Evolutionary conservation across 2,113 vertebrate species (phyloP).

Genomic region (Spea bombifrons): DNA sequence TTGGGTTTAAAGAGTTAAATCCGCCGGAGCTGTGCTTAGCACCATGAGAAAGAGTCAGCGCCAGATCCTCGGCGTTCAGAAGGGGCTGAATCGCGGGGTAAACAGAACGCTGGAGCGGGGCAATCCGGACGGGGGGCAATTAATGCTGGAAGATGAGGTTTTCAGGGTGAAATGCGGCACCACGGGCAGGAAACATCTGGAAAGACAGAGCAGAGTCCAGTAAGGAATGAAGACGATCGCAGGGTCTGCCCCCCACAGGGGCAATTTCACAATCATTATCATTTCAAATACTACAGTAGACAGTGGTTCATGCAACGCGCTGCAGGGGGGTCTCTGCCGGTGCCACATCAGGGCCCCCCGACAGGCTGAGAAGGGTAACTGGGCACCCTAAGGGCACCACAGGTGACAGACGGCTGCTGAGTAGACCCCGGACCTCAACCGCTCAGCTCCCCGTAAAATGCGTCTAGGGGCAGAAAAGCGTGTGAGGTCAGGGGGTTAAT

Average conservation of each 20-base stretch:
- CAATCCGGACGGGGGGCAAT: constrained; percentile 74
- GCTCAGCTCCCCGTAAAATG: too few relatives aligned
- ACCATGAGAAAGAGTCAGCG: constrained; percentile 54
- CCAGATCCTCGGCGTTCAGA: constrained; percentile 63
- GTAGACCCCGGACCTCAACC: too few relatives aligned
- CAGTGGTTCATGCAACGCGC: background rate
- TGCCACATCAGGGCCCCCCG: too few relatives aligned
- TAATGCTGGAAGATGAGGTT: constrained; percentile 79
- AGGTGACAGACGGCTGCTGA: too few relatives aligned
- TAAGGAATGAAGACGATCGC: background rate
- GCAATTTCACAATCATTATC: background rate
- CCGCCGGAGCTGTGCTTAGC: constrained; percentile 56
- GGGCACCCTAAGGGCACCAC: too few relatives aligned
- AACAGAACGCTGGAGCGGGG: constrained; percentile 81
- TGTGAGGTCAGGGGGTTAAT: too few relatives aligned
- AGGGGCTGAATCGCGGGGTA: constrained; percentile 80
- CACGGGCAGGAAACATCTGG: constrained; percentile 93
- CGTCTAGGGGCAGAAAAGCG: too few relatives aligned
- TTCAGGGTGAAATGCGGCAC: constrained; percentile 89
- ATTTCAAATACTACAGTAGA: background rate
- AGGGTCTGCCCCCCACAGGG: background rate
- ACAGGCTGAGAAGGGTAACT: too few relatives aligned
- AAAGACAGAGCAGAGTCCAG: constrained; percentile 33
- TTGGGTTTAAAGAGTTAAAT: too few relatives aligned
- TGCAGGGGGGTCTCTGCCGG: background rate